A percentile compares a stretch with the other conserved stretches of the same genome.
phyloP scores from a whole-genome alignment of 2,113 vertebrate species.

The Patagioenas fasciata region DNA sequence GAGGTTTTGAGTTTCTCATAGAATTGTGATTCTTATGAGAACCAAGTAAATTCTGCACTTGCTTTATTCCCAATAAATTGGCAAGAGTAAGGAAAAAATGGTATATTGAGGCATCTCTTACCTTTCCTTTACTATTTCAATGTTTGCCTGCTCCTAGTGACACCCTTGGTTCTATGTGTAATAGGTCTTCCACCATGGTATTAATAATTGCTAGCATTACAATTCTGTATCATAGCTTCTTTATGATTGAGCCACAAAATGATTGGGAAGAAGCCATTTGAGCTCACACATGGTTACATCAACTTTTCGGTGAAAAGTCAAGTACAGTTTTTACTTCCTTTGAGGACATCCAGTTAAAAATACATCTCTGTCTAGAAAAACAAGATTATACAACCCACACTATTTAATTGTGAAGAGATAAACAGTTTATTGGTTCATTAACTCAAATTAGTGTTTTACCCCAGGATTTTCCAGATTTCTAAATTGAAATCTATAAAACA shows the following conservation, averaged over 20 bases:
- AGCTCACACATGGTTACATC: background rate
- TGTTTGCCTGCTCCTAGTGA: background rate
- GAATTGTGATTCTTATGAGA: background rate
- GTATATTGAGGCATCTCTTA: background rate
- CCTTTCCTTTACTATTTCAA: accelerated
- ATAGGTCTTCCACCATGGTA: background rate
- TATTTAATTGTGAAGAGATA: background rate
- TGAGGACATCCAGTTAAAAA: background rate
- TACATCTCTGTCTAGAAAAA: background rate
- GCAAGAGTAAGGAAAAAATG: background rate
- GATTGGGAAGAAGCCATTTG: background rate
- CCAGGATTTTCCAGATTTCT: background rate
- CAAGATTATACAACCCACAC: background rate
- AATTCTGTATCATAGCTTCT: background rate
- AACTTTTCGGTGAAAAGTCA: background rate
- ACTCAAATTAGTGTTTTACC: background rate
- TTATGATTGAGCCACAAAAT: background rate
- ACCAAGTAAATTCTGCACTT: background rate
- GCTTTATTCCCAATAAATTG: background rate
- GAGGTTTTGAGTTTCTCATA: background rate
- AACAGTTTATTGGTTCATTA: background rate
- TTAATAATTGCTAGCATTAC: background rate
- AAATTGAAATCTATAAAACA: background rate
- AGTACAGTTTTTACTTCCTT: background rate
- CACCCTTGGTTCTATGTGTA: background rate